Percentiles rank a stretch among this genome's conserved stretches.
These are phyloP conservation scores for Hesperophylax magnus DNA, from an alignment of 1,140 invertebrate genomes.

Conservation along the genomic window DNA sequence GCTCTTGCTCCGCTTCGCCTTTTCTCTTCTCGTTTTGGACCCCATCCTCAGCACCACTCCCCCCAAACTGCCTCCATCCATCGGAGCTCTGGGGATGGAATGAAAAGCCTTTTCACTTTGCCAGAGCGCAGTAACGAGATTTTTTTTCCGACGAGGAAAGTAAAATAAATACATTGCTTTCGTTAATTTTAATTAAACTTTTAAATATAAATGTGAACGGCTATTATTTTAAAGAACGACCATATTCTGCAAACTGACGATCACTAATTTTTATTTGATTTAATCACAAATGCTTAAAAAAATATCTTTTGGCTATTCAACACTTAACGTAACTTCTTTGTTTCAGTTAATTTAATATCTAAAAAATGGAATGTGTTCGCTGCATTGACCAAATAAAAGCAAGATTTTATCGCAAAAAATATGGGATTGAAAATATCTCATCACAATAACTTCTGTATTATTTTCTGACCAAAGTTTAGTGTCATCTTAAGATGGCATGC, in stretches of 20 bases:
- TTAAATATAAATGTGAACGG: neutral
- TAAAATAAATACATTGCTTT: conserved; percentile 33
- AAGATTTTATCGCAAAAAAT: neutral
- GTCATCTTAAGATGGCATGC: conserved; percentile 19
- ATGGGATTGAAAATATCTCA: neutral
- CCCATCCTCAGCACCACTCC: neutral
- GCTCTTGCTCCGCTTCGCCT: neutral
- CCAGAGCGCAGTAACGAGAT: conserved; percentile 3
- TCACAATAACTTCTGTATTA: conserved; percentile 28
- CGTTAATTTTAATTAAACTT: conserved; percentile 29
- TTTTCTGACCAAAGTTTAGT: conserved; percentile 17
- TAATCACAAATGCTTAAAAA: too few species aligned
- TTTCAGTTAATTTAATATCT: too few species aligned
- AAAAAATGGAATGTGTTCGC: too few species aligned
- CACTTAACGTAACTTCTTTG: too few species aligned
- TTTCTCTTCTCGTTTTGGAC: conserved; percentile 3
- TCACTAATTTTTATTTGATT: too few species aligned
- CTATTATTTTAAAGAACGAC: neutral
- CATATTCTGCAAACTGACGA: too few species aligned
- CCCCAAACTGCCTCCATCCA: neutral
- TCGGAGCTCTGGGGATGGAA: conserved; percentile 8
- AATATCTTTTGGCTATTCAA: too few species aligned
- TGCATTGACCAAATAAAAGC: neutral
- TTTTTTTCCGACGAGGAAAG: conserved; percentile 21
- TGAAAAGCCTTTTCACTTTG: conserved; percentile 39